Conservation (phyloP, 2,797 vertebrate genomes). For the Pseudocheirus occidentalis region DNA sequence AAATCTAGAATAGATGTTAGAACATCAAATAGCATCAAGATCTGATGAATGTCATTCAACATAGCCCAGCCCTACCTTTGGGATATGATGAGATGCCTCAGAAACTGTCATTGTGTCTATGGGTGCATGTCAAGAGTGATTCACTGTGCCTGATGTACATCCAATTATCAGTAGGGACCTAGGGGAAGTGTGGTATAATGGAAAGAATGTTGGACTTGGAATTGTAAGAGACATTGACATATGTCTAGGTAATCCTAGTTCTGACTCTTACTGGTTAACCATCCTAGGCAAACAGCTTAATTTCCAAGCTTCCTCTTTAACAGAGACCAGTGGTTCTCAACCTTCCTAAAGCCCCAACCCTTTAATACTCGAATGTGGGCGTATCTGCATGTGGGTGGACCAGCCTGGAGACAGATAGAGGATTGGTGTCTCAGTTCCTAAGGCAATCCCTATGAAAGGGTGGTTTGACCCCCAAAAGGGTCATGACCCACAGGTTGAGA, state of each 20-base stretch:
- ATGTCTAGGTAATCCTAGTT: too few species aligned
- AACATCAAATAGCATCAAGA: background rate
- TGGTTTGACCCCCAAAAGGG: too few species aligned
- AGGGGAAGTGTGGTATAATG: background rate
- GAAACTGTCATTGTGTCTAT: background rate
- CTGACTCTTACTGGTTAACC: too few species aligned
- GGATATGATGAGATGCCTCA: background rate
- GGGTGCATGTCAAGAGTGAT: background rate
- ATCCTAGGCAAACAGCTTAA: background rate
- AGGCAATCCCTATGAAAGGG: too few species aligned
- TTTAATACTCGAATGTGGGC: too few species aligned
- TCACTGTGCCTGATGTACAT: background rate
- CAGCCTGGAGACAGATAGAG: too few species aligned
- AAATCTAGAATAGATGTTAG: background rate
- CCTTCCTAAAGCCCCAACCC: too few species aligned
- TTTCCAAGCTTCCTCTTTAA: background rate
- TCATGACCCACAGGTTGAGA: too few species aligned
- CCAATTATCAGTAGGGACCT: background rate
- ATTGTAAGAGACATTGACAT: too few species aligned
- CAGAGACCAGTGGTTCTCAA: background rate
- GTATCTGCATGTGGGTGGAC: too few species aligned
- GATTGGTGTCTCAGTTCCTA: too few species aligned
- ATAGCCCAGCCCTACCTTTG: background rate
- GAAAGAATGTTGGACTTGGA: background rate
- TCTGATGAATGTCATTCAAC: background rate